These are phyloP conservation scores for Plagodis pulveraria DNA, from an alignment of 2,888 invertebrate genomes.

Conservation along the genomic window DNA sequence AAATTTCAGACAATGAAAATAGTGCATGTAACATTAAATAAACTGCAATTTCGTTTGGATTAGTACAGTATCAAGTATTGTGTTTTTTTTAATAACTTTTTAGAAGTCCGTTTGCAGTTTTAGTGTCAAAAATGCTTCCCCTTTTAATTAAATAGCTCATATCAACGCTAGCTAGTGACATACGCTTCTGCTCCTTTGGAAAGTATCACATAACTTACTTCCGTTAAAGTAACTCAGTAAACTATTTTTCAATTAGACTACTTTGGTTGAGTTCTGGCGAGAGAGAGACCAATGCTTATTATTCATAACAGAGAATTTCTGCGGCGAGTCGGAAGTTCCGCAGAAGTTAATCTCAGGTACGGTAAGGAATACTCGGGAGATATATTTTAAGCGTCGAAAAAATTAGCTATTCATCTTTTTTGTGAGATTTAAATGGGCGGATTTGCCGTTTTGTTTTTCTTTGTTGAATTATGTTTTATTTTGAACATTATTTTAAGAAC, in stretches of 20 bases:
- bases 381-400: slow-evolving; percentile 51
- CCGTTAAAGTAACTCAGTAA: slow-evolving; percentile 2
- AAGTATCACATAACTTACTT: background rate
- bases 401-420: slow-evolving; percentile 49
- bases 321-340: slow-evolving; percentile 45
- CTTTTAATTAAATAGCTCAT: no score
- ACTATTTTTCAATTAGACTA: slow-evolving; percentile 32
- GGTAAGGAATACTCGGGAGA: slow-evolving; percentile 50
- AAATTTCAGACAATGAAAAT: no score
- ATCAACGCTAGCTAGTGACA: no score
- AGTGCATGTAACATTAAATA: no score
- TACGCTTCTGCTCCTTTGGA: background rate
- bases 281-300: slow-evolving; percentile 46
- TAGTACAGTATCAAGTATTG: no score
- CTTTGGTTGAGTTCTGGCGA: slow-evolving; percentile 4
- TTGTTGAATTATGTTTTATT: slow-evolving; percentile 1
- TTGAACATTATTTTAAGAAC: no score
- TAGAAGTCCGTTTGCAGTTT: no score
- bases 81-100: no score
- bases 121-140: no score
- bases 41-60: no score
- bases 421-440: slow-evolving; percentile 38
- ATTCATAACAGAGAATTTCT: slow-evolving; percentile 60
- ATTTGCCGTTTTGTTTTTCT: background rate
- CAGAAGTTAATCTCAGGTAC: slow-evolving; percentile 56